Evolutionary conservation across 30 jellyfish, hydroid and myxozoan genomes (phyloP).

Genomic region (Turritopsis rubra): DNA sequence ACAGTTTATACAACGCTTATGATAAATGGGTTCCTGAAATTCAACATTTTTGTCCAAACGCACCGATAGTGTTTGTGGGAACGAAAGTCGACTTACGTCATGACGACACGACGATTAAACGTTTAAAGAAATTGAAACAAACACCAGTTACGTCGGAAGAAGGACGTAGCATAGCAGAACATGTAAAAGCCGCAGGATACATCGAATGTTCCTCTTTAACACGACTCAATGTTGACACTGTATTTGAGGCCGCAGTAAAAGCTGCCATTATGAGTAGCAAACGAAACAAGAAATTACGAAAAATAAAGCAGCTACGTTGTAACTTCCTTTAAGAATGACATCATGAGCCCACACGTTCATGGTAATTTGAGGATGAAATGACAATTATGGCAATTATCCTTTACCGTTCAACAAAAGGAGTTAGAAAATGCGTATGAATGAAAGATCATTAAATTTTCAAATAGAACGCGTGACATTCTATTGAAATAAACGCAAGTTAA

Average conservation of each 20-base stretch:
- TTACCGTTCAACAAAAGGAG: background rate
- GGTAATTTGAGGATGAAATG: background rate
- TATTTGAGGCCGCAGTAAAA: slow-evolving; percentile 80
- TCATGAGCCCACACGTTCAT: background rate
- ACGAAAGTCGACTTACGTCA: slow-evolving; percentile 84
- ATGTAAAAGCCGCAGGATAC: slow-evolving; percentile 74
- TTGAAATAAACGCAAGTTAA: background rate
- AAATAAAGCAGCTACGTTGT: slow-evolving; percentile 37
- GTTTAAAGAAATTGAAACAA: slow-evolving; percentile 71
- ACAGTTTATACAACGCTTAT: slow-evolving; percentile 77
- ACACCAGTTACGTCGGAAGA: slow-evolving; percentile 83
- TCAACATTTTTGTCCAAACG: slow-evolving; percentile 95
- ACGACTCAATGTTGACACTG: slow-evolving; percentile 73
- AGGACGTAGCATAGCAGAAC: slow-evolving; percentile 75
- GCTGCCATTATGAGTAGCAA: slow-evolving; percentile 77
- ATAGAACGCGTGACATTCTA: background rate
- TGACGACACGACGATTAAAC: slow-evolving; percentile 72
- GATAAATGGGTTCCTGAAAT: slow-evolving; percentile 99
- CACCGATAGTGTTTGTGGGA: slow-evolving; percentile 88
- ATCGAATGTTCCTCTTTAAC: slow-evolving; percentile 92
- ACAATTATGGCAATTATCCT: background rate
- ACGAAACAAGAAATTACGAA: slow-evolving; percentile 42
- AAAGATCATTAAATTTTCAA: no score
- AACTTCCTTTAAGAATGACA: background rate
- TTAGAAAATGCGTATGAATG: background rate